A percentile compares a stretch with the other conserved stretches of the same genome.
phyloP scores from a whole-genome alignment of 2,797 vertebrate genomes.

The Etheostoma nigrum region DNA sequence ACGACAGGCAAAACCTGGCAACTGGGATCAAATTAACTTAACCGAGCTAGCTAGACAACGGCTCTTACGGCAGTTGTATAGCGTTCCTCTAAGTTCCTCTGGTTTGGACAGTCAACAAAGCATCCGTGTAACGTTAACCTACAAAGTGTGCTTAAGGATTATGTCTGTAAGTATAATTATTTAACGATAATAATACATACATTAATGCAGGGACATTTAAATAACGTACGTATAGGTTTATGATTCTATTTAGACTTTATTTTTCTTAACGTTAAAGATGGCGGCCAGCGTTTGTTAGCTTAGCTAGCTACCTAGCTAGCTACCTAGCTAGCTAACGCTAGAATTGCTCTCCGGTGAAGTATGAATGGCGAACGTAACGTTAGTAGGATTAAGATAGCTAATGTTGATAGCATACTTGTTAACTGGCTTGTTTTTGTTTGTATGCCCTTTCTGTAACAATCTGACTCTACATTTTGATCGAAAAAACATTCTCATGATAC shows the following conservation, averaged over 20 bases:
- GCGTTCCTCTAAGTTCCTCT: background rate
- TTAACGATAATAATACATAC: rapidly evolving
- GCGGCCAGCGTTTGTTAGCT: slow-evolving; percentile 65
- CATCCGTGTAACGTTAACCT: background rate
- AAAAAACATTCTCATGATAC: background rate
- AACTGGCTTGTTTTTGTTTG: background rate
- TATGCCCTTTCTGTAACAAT: background rate
- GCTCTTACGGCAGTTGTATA: background rate
- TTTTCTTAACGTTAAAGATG: slow-evolving; percentile 70
- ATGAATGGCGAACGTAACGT: slow-evolving; percentile 17
- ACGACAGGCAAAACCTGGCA: slow-evolving; percentile 59
- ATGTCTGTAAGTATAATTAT: slow-evolving; percentile 73
- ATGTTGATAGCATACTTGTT: background rate
- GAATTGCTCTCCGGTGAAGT: background rate
- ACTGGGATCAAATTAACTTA: slow-evolving; percentile 37
- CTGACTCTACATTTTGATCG: rapidly evolving
- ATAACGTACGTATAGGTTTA: background rate
- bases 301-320: slow-evolving; percentile 44
- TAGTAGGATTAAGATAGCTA: background rate
- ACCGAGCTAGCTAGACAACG: slow-evolving; percentile 10
- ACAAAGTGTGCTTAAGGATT: slow-evolving; percentile 4
- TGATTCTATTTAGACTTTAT: slow-evolving; percentile 10
- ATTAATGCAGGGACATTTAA: rapidly evolving
- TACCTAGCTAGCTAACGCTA: slow-evolving; percentile 37
- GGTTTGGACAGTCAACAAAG: background rate